phyloP scores from a whole-genome alignment of 2,797 vertebrate genomes.

The Euphonia xanthogaster region DNA sequence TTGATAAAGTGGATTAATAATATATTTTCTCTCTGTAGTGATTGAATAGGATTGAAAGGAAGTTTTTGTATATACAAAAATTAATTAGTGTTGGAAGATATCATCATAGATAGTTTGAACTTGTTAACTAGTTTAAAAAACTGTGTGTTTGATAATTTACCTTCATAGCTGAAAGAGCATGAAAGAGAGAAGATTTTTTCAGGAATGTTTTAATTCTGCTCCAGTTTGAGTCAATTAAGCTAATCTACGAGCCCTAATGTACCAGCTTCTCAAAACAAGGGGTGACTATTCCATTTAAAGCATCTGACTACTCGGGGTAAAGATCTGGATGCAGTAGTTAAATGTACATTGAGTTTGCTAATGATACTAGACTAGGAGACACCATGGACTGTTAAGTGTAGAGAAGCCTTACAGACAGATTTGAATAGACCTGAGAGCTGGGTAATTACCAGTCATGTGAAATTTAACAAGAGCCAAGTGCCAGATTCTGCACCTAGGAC shows the following conservation, averaged over 20 bases:
- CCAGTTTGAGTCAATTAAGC: background rate
- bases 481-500: background rate
- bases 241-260: background rate
- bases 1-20: constrained; percentile 8
- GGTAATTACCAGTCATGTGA: background rate
- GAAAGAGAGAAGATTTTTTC: background rate
- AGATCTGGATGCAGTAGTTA: background rate
- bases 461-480: background rate
- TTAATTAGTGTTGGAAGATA: background rate
- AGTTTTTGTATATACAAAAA: background rate
- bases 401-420: background rate
- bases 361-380: background rate
- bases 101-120: background rate
- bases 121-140: background rate
- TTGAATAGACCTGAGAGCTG: background rate
- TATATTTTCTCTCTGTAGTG: background rate
- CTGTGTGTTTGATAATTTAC: background rate
- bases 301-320: background rate
- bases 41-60: background rate
- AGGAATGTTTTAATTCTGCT: background rate
- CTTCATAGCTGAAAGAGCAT: background rate
- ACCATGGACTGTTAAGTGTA: background rate
- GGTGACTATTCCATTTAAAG: background rate
- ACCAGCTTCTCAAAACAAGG: background rate
- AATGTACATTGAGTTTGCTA: background rate